Base-by-base conservation (phyloP, 2,797 vertebrate genomes). In the Danio tinwini region DNA sequence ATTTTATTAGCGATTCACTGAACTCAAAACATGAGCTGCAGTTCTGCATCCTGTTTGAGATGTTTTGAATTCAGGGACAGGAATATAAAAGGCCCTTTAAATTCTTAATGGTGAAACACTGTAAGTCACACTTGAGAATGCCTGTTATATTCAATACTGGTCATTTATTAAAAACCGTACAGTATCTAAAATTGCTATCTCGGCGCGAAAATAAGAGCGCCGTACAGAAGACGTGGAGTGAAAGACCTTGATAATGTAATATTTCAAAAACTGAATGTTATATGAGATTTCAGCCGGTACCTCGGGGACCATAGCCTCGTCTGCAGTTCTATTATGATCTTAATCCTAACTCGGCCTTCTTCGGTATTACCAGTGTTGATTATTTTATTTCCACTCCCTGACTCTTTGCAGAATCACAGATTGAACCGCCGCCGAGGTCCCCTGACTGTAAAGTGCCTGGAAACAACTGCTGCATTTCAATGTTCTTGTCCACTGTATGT, bases 401-500 rank as follows among this genome's bases (percentile, higher is more conserved):
- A 58, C 40, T 63, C 53, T 76, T 61, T 50, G 37, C 67, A 53
- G 67, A 81, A 74, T 63, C 53, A 52, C 49, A 74, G 49, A 80
- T 55, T 63, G 44, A 47, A 40, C 64, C n/a, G 16, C 49, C 52
- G 39, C 45, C 56, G 70, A 74, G 58, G 53, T 49, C 73, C 73
- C 29, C 55, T 64, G 74, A 78, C 73, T 82, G 71, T 67, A 70
- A 85, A 70, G 74, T 74, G 52, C 21, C 17, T 29, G 29, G 39
- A 71, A 75, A 73, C 58, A 74, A 59, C 52, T 49, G 29, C 17
- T 81, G 74, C 58, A 53, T 83, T 83, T 78, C 29, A 56, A 39
- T 53, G 49, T 67, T 39, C 58, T 71, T 5, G 5, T 29, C 14
- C 58, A 61, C 55, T 39, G 58, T 4, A 5, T 45, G 37, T 68